Evolutionary conservation across 92 coral and sea anemone species (phyloP), one percentile per base, ranked within the genome.

Genomic region (Heliopora coerulea): DNA sequence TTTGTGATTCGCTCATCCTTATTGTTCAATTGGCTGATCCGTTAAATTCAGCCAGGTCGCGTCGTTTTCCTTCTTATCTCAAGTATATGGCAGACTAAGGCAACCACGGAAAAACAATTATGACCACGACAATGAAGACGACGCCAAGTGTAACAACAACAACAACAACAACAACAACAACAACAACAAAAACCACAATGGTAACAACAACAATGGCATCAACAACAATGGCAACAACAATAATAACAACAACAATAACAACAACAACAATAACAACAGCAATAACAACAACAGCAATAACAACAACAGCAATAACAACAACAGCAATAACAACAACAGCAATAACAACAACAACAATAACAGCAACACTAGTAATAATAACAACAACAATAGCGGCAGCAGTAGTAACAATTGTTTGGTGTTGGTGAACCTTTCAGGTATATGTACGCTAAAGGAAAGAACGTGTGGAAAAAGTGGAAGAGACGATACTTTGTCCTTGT

Each of bases 401-500:
- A 50, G 7, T n/a, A 17, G 17, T 17, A 17, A 50, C 58, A 50
- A 17, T 37, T n/a, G n/a, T n/a, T n/a, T n/a, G n/a, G n/a, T n/a
- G n/a, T n/a, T n/a, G n/a, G n/a, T n/a, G n/a, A n/a, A 26, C 54
- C 37, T 61, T 61, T 37, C n/a, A 91, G 97, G 41, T 40, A 73
- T 52, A 72, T 91, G 42, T 91, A 73, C 83, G 91, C 91, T 0
- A 85, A 87, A 49, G 97, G 97, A 28, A 86, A 83, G 74, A 79
- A 81, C 62, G 89, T 89, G 15, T 91, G 97, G 97, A 91, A 91
- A 78, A 89, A 75, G 68, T 91, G 97, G 97, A 91, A 91, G 57
- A 87, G 79, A 49, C 79, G 97, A n/a, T 91, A 89, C 76, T 79
- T 80, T 68, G 89, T 86, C 27, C 82, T 89, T 25, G 91, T 91